Conservation (phyloP, 2,888 invertebrate genomes). For the Bursaphelenchus okinawaensis region DNA sequence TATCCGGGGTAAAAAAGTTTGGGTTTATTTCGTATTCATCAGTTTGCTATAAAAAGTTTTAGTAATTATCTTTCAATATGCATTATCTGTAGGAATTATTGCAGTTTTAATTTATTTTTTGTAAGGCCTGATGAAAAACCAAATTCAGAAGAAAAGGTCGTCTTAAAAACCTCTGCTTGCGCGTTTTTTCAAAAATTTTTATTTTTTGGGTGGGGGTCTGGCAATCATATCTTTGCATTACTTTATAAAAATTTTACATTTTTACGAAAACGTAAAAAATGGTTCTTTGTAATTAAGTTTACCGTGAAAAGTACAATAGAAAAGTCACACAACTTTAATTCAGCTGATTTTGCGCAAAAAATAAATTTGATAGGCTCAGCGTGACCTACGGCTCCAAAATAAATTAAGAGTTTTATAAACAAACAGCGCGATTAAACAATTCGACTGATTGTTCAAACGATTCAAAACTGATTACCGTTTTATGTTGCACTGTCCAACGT, state of each 20-base stretch:
- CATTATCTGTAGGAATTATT: no score
- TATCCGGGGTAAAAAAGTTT: no score
- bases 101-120: no score
- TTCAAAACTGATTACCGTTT: neutral
- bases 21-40: no score
- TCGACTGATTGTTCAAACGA: neutral
- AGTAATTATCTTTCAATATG: no score
- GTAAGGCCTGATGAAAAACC: no score
- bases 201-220: neutral
- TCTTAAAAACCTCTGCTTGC: neutral
- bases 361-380: neutral
- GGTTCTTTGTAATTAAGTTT: no score
- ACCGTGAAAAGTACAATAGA: no score
- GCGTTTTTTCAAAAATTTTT: neutral
- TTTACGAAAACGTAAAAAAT: no score
- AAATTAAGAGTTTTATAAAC: neutral
- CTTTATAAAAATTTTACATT: neutral
- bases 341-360: neutral
- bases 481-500: neutral
- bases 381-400: neutral
- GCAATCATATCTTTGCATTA: neutral
- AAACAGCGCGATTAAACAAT: neutral
- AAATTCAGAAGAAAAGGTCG: no score
- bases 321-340: no score
- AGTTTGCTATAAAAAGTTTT: no score